Conservation (phyloP, 2,113 vertebrate genomes). For the Ariopsis seemanni region DNA sequence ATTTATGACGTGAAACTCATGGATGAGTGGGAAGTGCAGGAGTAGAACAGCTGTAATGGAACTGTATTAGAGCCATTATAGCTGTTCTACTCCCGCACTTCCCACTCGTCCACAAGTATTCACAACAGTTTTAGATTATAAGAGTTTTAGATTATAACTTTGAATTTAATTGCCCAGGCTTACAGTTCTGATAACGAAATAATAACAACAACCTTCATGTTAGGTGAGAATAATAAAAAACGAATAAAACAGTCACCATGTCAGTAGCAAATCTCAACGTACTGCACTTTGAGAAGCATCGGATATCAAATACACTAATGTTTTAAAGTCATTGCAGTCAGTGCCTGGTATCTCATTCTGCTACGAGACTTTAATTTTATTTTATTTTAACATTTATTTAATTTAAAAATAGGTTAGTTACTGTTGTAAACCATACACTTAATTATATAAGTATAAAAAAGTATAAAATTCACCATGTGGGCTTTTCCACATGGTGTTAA, state of each 20-base stretch:
- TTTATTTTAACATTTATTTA: neutral
- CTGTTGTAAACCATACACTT: neutral
- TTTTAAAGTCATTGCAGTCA: neutral
- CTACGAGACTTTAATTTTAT: neutral
- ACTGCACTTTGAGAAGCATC: neutral
- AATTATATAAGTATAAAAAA: neutral
- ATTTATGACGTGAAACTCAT: neutral
- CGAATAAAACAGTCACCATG: neutral
- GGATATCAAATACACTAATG: neutral
- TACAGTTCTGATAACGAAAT: neutral
- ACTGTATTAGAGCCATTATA: no score
- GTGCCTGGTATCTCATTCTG: neutral
- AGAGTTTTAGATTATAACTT: neutral
- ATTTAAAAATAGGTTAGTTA: neutral
- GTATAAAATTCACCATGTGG: neutral
- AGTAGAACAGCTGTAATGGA: no score
- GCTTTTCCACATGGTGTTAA: neutral
- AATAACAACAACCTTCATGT: neutral
- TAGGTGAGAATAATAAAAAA: neutral
- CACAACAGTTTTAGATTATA: no score
- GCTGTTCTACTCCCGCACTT: neutral
- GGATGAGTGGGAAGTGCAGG: no score
- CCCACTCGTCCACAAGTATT: neutral
- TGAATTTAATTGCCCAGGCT: neutral
- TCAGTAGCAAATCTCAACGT: neutral